These are phyloP conservation scores for Hippocampus kuda DNA, from an alignment of 2,797 vertebrate genomes.

Conservation along the genomic window DNA sequence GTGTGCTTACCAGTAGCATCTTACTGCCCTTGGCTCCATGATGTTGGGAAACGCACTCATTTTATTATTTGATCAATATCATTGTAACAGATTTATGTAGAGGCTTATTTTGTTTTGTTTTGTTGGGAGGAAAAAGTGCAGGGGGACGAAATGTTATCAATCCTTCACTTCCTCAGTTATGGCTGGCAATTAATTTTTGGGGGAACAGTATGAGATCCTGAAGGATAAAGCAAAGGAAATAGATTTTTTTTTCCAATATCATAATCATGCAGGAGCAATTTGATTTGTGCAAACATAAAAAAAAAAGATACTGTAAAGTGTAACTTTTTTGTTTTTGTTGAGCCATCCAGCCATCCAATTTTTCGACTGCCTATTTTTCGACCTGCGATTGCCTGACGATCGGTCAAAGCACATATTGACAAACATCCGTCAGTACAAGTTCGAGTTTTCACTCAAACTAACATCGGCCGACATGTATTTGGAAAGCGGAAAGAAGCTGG, in stretches of 20 bases:
- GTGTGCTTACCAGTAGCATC: not conserved
- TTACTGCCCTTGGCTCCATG: not conserved
- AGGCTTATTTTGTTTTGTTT: slow-evolving; percentile 7
- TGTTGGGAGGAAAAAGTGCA: not conserved
- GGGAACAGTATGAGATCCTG: not conserved
- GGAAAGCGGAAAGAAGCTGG: too few species aligned
- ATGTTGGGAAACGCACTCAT: not conserved
- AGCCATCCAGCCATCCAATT: too few species aligned
- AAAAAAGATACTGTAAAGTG: too few species aligned
- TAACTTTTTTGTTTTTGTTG: too few species aligned
- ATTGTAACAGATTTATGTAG: not conserved
- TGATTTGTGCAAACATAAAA: not conserved
- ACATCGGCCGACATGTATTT: too few species aligned
- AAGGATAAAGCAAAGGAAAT: not conserved
- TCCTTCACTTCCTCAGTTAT: not conserved
- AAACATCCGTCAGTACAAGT: too few species aligned
- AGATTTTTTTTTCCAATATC: not conserved
- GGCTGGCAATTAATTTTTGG: not conserved
- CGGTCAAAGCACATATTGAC: too few species aligned
- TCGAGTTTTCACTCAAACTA: too few species aligned
- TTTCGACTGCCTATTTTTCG: too few species aligned
- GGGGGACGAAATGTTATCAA: not conserved
- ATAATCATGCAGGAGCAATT: not conserved
- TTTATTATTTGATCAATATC: slow-evolving; percentile 8
- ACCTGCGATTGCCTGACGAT: too few species aligned